These are phyloP conservation scores for Pygocentrus nattereri DNA, from an alignment of 2,797 vertebrate species.

Conservation along the genomic window DNA sequence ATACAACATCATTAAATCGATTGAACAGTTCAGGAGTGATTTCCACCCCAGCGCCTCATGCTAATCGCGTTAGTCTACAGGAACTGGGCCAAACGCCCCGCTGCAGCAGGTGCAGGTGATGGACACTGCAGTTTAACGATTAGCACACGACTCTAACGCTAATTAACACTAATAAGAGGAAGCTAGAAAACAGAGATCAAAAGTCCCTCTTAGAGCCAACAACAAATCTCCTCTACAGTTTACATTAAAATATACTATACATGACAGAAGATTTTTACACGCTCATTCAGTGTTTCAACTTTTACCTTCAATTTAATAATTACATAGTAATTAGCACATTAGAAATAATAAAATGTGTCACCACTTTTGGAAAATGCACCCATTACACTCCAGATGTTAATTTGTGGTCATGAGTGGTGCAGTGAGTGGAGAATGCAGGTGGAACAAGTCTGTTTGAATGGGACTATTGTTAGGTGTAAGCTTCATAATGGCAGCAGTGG, in stretches of 20 bases:
- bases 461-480: not conserved
- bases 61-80: not conserved
- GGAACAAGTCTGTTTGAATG: not conserved
- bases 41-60: not conserved
- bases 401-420: no score
- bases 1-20: constrained; percentile 27
- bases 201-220: not conserved
- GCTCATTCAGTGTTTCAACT: no score
- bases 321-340: no score
- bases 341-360: no score
- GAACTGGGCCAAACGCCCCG: not conserved
- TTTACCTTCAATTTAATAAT: no score
- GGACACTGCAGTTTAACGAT: not conserved
- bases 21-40: constrained; percentile 2
- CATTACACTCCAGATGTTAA: no score
- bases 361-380: no score
- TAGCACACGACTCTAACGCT: not conserved
- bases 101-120: constrained; percentile 1
- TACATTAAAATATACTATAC: no score
- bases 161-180: not conserved
- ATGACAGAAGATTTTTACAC: no score
- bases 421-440: not conserved
- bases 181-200: not conserved
- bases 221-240: no score
- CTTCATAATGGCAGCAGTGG: not conserved